Evolutionary conservation across 2,888 invertebrate species (phyloP), one percentile per base, ranked within the genome.

Genomic region (Ophioninae sp.): DNA sequence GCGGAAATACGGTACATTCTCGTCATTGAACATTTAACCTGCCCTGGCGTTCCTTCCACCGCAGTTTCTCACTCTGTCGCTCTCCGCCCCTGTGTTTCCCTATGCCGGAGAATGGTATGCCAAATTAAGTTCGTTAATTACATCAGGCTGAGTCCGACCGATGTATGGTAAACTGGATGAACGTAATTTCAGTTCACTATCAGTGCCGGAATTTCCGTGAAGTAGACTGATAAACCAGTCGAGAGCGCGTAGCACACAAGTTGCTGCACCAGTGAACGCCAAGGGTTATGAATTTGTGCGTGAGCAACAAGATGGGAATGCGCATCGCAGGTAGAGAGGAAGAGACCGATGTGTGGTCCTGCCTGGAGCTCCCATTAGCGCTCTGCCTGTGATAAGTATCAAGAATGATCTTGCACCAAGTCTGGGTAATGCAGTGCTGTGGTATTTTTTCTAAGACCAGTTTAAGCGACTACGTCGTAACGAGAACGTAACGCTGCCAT

Each of bases 81-180:
- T 0, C 39, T 17, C 21, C 21, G 5, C 17, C 68, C 50, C 68
- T 56, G 50, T 50, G 23, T 50, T 39, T 68, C 68, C 50, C 68
- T 68, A 21, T 37, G 37, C n/a, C 20, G 2, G 17, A 39, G 44
- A 65, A 44, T 70, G 82, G 79, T 79, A 82, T 82, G 70, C 70
- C 75, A 74, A 75, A 82, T 82, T 82, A 79, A 69, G 82, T 82
- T 82, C 59, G 75, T 82, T 82, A 82, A 82, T 82, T 82, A 79
- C 75, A 73, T 72, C 70, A 75, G 65, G 59, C 30, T 50, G 64
- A 65, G 75, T 69, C 23, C 50, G 39, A 65, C 21, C 17, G 3
- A 69, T 44, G 61, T 30, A 37, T 41, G 50, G 69, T 39, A 5
- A 21, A 39, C 62, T 56, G 44, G 57, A 20, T 37, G 64, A 81